Evolutionary conservation across 1,140 invertebrate species (phyloP), one percentile per base, ranked within the genome.

Genomic region (Palaemon carinicauda): DNA sequence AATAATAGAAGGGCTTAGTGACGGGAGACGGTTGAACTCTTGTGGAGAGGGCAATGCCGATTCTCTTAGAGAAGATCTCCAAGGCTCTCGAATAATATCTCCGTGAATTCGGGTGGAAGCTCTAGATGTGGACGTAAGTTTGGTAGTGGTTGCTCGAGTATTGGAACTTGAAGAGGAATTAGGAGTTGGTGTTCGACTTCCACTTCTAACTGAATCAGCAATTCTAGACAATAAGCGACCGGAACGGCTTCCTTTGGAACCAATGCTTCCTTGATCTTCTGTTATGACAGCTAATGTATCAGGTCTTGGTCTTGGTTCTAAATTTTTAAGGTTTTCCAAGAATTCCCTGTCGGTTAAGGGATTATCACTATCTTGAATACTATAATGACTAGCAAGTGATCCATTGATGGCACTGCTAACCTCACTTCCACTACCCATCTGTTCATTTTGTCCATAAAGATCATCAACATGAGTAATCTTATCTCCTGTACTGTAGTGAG

Each of bases 381-480:
- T 86, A 27, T 86, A 86, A 12, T 86, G 84, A 33, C 77, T 86
- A n/a, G 84, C 84, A 21, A 86, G 31, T 3, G 84, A 86, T n/a
- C 84, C 84, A 73, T 86, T 86, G 53, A 86, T 80, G 29, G 84
- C 84, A 80, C 84, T 86, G 50, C 84, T 86, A 14, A 86, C 84
- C 29, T 86, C 84, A 54, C 78, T 86, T 14, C 65, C 77, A 84
- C 74, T 84, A 10, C 78, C 84, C 0, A 52, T 24, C 7, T 71
- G 60, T 41, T 86, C 84, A 33, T 80, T 54, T 52, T 86, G 84
- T 7, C 84, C 84, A 80, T 86, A 86, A 12, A 86, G 65, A 56
- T 86, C 84, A 54, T 86, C 84, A 5, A 80, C 41, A 33, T 86
- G 84, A 17, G 84, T 71, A 52, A 71, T 56, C 33, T 71, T 69